Percentiles rank a stretch among this genome's conserved stretches.
These are phyloP conservation scores for Nerophis lumbriciformis DNA, from an alignment of 2,113 vertebrate genomes.

Conservation along the genomic window DNA sequence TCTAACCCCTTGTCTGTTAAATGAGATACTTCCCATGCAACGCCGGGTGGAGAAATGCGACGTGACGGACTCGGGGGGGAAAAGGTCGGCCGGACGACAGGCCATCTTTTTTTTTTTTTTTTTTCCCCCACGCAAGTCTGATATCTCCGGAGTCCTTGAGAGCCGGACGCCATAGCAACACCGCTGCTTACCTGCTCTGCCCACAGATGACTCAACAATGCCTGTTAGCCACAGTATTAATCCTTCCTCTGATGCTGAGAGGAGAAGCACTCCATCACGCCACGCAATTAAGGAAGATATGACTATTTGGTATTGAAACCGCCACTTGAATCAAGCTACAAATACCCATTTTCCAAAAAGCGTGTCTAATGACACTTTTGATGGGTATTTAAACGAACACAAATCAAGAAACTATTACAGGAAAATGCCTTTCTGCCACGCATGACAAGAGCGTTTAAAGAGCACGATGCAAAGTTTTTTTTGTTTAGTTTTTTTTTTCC, in stretches of 20 bases:
- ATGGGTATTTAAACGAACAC: neutral
- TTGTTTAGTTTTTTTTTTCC: constrained; percentile 24
- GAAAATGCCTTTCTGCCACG: constrained; percentile 31
- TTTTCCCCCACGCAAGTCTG: constrained; percentile 54
- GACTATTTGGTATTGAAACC: no score
- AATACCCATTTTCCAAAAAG: neutral
- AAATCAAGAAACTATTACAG: neutral
- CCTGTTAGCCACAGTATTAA: constrained; percentile 46
- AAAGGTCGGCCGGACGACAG: constrained; percentile 53
- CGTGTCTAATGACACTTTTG: neutral
- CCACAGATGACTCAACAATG: constrained; percentile 54
- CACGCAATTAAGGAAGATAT: no score
- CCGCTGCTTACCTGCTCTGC: constrained; percentile 48
- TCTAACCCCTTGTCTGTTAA: no score
- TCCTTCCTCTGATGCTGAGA: constrained; percentile 27
- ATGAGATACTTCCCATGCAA: constrained; percentile 36
- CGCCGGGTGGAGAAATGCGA: constrained; percentile 33
- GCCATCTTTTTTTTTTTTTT: constrained; percentile 16
- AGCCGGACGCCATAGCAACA: constrained; percentile 64
- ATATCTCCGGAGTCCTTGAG: constrained; percentile 55
- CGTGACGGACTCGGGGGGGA: constrained; percentile 16
- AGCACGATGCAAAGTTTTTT: constrained; percentile 16
- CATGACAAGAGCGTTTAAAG: constrained; percentile 27
- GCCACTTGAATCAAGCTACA: neutral
- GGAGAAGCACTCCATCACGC: no score